phyloP scores from a whole-genome alignment of 2,797 vertebrate genomes.

The Discoglossus pictus region DNA sequence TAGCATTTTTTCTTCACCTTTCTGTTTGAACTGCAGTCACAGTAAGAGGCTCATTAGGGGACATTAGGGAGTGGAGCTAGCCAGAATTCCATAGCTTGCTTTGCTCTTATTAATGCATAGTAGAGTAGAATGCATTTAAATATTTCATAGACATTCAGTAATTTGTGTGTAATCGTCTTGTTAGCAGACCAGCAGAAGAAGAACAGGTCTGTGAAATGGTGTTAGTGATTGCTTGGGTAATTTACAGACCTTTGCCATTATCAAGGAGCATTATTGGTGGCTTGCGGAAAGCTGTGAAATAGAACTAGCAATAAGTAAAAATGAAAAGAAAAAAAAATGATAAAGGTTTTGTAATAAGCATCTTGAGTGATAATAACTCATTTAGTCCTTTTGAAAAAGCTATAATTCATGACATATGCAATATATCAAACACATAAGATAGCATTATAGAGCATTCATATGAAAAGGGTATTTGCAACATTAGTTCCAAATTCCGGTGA shows the following conservation, averaged over 20 bases:
- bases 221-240: slow-evolving; percentile 81
- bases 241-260: slow-evolving; percentile 78
- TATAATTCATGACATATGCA: slow-evolving; percentile 98
- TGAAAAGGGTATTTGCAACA: slow-evolving; percentile 99
- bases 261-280: slow-evolving; percentile 72
- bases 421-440: slow-evolving; percentile 98
- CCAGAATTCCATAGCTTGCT: slow-evolving; percentile 84
- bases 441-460: slow-evolving; percentile 98
- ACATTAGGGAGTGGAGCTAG: slow-evolving; percentile 86
- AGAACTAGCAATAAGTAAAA: slow-evolving; percentile 78
- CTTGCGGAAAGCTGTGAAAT: slow-evolving; percentile 74
- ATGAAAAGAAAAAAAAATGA: slow-evolving; percentile 72
- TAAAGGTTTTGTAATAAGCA: slow-evolving; percentile 90
- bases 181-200: slow-evolving; percentile 87
- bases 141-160: slow-evolving; percentile 95
- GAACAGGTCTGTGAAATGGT: slow-evolving; percentile 82
- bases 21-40: slow-evolving; percentile 90
- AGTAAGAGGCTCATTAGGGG: slow-evolving; percentile 88
- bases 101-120: slow-evolving; percentile 95
- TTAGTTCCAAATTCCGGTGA: slow-evolving; percentile 98
- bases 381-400: slow-evolving; percentile 93
- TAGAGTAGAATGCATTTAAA: slow-evolving; percentile 93
- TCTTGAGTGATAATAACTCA: slow-evolving; percentile 88
- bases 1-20: slow-evolving; percentile 85
- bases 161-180: slow-evolving; percentile 93